Percentiles rank a stretch among this genome's conserved stretches.
These are phyloP conservation scores for Penaeus monodon DNA, from an alignment of 2,888 invertebrate genomes.

Conservation along the genomic window DNA sequence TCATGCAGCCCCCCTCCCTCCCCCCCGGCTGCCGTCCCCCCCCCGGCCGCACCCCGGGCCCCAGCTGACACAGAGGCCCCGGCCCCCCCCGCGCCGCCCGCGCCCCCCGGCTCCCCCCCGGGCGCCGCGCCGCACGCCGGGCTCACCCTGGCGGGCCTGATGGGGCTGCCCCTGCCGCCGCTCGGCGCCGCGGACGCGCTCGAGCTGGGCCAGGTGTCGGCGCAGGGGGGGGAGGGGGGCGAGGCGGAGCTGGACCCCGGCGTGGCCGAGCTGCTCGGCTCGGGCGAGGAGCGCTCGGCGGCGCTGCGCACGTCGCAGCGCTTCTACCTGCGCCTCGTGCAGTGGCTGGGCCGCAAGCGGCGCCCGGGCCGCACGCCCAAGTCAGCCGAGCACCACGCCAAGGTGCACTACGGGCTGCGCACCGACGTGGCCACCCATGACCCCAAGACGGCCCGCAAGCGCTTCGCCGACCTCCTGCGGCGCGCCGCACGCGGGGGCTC, in stretches of 20 bases:
- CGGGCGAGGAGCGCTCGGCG: constrained; percentile 51
- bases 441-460: constrained; percentile 47
- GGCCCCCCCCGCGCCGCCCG: constrained; percentile 19
- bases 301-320: constrained; percentile 51
- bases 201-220: constrained; percentile 3
- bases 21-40: constrained; percentile 39
- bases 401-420: constrained; percentile 59
- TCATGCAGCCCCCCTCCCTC: constrained; percentile 59
- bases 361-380: constrained; percentile 44
- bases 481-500: constrained; percentile 59
- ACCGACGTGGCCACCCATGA: constrained; percentile 53
- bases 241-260: constrained; percentile 44
- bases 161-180: constrained; percentile 47
- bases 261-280: constrained; percentile 47
- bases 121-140: constrained; percentile 30
- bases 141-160: constrained; percentile 48
- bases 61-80: constrained; percentile 53
- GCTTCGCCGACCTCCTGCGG: constrained; percentile 58
- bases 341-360: constrained; percentile 61
- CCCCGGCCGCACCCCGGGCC: constrained; percentile 39
- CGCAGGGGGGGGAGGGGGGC: constrained; percentile 12
- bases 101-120: constrained; percentile 37
- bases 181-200: constrained; percentile 7
- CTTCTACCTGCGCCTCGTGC: constrained; percentile 53
- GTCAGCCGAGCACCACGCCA: constrained; percentile 58